Evolutionary conservation across 2,888 invertebrate species (phyloP).

Genomic region (Anagyrus pseudococci): DNA sequence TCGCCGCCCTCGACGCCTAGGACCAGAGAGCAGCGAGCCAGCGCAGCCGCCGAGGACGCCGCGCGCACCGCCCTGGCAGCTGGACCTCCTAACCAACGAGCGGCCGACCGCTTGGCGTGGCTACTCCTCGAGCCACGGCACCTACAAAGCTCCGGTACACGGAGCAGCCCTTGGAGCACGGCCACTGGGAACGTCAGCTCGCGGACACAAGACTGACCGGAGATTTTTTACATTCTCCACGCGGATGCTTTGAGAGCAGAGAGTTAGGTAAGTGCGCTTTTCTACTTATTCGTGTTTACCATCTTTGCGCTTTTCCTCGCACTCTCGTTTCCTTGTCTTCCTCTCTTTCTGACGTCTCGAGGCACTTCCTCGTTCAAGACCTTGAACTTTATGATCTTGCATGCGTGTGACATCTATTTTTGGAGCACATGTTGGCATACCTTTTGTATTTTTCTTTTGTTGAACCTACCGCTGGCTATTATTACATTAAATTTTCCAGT

Average conservation of each 20-base stretch:
- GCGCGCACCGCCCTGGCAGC: neutral
- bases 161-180: too few species aligned
- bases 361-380: neutral
- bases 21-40: neutral
- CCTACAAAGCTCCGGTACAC: too few species aligned
- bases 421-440: neutral
- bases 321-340: neutral
- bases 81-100: too few species aligned
- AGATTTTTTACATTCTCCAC: neutral
- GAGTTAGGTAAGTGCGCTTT: neutral
- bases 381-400: slow-evolving; percentile 18
- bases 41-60: neutral
- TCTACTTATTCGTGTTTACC: neutral
- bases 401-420: slow-evolving; percentile 23
- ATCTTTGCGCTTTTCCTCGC: neutral
- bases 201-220: too few species aligned
- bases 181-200: too few species aligned
- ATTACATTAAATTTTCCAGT: neutral
- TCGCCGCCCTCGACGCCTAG: neutral
- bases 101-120: too few species aligned
- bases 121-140: too few species aligned
- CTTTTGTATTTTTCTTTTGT: neutral
- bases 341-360: neutral
- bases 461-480: neutral
- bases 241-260: too few species aligned